phyloP scores from a whole-genome alignment of 1,140 invertebrate genomes.

The Asbolus verrucosus region DNA sequence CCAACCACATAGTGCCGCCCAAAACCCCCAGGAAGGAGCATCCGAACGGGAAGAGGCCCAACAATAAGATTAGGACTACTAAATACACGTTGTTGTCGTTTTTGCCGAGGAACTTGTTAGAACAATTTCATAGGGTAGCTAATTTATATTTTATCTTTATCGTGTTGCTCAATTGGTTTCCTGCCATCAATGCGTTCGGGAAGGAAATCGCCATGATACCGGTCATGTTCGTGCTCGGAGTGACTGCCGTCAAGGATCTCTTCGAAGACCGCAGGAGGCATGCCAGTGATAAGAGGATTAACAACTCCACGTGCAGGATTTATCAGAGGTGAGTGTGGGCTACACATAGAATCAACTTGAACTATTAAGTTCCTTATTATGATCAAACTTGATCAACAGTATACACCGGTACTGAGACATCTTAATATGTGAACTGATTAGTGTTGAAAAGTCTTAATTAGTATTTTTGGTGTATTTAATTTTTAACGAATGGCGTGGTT shows the following conservation, averaged over 20 bases:
- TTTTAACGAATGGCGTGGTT: no score
- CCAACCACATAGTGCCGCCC: constrained; percentile 85
- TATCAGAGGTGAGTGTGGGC: constrained; percentile 84
- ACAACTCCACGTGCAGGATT: constrained; percentile 91
- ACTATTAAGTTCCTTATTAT: no score
- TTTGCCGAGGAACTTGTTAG: constrained; percentile 95
- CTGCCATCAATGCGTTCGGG: constrained; percentile 93
- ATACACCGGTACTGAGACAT: no score
- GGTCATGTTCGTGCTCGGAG: constrained; percentile 92
- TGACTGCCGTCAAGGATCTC: constrained; percentile 97
- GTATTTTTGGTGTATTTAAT: no score
- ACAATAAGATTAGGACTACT: constrained; percentile 92
- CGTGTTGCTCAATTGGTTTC: constrained; percentile 95
- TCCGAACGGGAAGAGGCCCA: constrained; percentile 83
- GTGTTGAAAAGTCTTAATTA: no score
- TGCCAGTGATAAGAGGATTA: constrained; percentile 92
- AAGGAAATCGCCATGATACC: constrained; percentile 97
- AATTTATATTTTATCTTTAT: constrained; percentile 99
- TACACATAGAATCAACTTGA: no score
- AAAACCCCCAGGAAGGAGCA: constrained; percentile 82
- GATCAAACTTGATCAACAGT: not conserved
- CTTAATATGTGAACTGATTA: no score
- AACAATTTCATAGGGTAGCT: constrained; percentile 97
- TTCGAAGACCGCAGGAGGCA: constrained; percentile 94
- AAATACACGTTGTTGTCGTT: constrained; percentile 96